Percentiles rank a stretch among this genome's conserved stretches.
Evolutionary conservation across 2,113 vertebrate genomes (phyloP).

Genomic region (Pitta sordida): DNA sequence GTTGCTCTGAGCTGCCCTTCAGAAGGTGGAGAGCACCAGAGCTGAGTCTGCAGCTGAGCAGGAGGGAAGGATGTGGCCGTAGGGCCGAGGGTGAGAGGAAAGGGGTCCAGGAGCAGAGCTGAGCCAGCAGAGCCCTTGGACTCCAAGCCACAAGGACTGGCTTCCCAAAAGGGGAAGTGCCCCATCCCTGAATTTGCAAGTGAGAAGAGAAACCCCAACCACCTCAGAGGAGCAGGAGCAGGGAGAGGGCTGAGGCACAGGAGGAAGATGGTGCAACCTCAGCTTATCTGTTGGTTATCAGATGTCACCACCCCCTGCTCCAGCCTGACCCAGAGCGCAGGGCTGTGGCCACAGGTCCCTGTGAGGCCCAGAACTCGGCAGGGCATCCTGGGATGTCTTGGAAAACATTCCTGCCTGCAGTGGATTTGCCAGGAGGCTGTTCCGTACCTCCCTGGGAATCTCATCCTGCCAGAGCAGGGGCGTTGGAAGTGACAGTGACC

Average conservation of each 20-base stretch:
- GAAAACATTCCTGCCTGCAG: background rate
- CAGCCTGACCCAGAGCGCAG: background rate
- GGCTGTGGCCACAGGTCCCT: background rate
- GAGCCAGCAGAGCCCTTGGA: background rate
- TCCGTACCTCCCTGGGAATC: background rate
- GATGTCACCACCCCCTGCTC: background rate
- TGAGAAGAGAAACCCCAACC: background rate
- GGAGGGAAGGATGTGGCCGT: background rate
- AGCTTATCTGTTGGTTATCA: background rate
- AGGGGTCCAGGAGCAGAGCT: background rate
- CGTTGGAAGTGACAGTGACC: accelerated
- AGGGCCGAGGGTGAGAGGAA: background rate
- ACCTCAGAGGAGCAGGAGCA: background rate
- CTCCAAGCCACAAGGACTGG: background rate
- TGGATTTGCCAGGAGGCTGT: background rate
- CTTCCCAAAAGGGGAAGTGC: background rate
- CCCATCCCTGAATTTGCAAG: background rate
- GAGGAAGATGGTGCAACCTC: background rate
- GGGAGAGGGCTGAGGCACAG: background rate
- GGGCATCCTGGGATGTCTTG: background rate
- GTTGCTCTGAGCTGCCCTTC: background rate
- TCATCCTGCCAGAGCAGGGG: background rate
- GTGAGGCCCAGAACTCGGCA: accelerated
- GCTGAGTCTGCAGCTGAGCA: background rate
- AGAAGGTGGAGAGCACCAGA: background rate